A percentile compares a stretch with the other conserved stretches of the same genome.
These are phyloP conservation scores for Herpailurus yagouaroundi DNA, from an alignment of 2,113 vertebrate species.

Conservation along the genomic window DNA sequence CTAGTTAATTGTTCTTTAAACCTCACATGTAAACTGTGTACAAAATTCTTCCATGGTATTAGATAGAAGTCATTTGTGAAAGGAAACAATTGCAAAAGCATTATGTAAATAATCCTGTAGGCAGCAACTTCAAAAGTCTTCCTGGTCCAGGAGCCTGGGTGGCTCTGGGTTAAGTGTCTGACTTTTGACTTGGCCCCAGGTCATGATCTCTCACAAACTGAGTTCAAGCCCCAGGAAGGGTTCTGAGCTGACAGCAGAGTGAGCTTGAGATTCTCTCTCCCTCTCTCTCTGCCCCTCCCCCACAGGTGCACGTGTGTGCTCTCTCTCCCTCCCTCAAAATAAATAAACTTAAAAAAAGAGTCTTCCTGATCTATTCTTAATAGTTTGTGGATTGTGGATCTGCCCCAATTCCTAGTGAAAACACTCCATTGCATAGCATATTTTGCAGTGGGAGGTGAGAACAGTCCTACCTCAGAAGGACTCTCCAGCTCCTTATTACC, in stretches of 20 bases:
- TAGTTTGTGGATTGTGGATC: background rate
- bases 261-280: too few relatives aligned
- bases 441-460: background rate
- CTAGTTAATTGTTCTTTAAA: background rate
- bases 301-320: too few relatives aligned
- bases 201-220: too few relatives aligned
- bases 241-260: too few relatives aligned
- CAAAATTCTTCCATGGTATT: background rate
- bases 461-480: background rate
- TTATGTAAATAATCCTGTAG: background rate
- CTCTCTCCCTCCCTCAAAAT: too few relatives aligned
- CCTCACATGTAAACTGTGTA: background rate
- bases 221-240: too few relatives aligned
- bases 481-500: background rate
- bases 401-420: background rate
- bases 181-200: too few relatives aligned
- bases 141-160: too few relatives aligned
- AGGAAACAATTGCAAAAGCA: background rate
- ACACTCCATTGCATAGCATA: accelerated
- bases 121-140: background rate
- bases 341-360: background rate
- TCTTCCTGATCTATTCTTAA: background rate
- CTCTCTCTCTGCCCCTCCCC: too few relatives aligned
- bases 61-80: slow-evolving; percentile 14
- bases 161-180: too few relatives aligned